Evolutionary conservation across 2,113 vertebrate genomes (phyloP), one percentile per base, ranked within the genome.

Genomic region (Haliaeetus leucogaster): DNA sequence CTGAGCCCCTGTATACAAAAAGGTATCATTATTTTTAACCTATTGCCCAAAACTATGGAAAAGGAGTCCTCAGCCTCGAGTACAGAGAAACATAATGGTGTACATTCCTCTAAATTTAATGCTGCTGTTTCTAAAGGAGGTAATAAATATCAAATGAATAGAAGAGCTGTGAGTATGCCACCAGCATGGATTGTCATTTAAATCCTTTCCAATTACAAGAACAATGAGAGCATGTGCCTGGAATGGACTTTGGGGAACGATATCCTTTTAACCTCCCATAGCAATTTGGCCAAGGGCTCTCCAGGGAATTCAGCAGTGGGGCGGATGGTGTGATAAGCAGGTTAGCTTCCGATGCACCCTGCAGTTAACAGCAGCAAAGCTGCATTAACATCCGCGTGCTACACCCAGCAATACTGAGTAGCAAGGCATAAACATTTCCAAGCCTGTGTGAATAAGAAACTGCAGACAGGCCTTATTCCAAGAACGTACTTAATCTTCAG

Each of bases 181-280:
- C 76, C 88, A 92, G 74, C 62, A 73, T 15, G 40, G 56, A 82
- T 25, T 81, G 82, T 72, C 79, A 86, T 79, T 95, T 91, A 88
- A 93, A 96, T 89, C 65, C 76, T 72, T 87, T 65, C 84, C 87
- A 91, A 45, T 90, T 90, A 55, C 0, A 59, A 83, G 82, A 96
- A 95, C 84, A 96, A 93, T 93, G 89, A 79, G 66, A 95, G 55
- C 90, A 94, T 70, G 73, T 87, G 92, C 58, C 86, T 94, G 90
- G 92, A 58, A 88, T 86, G 56, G 73, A 50, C 82, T 84, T 89
- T 3, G 47, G 70, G 72, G 87, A 88, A 26, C 2, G 10, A 71
- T 47, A 79, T 47, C 86, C 90, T 93, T 86, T 81, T 59, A 82
- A 73, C 52, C 45, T 71, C 81, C 45, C 29, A 3, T 48, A 83